These are phyloP conservation scores for Cavia aperea DNA, from an alignment of 2,113 vertebrate species.

Conservation along the genomic window DNA sequence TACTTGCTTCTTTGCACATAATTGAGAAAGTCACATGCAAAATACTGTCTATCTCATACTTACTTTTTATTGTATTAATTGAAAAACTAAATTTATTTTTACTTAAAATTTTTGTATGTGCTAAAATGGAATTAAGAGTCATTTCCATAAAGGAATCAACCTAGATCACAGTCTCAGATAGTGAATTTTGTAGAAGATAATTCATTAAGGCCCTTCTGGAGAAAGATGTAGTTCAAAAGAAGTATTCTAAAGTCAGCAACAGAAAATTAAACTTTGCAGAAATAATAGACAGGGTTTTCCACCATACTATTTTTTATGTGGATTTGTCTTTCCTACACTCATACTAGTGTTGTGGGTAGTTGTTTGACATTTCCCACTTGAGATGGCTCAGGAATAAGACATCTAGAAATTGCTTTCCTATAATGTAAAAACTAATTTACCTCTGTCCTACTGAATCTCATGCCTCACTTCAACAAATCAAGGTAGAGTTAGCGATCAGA, in stretches of 20 bases:
- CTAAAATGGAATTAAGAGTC: neutral
- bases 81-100: neutral
- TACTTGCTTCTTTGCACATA: neutral
- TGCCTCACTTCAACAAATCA: slow-evolving; percentile 48
- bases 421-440: slow-evolving; percentile 43
- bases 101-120: neutral
- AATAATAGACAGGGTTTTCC: neutral
- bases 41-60: neutral
- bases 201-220: neutral
- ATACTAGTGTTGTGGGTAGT: neutral
- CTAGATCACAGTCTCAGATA: neutral
- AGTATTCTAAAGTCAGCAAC: neutral
- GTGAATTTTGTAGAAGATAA: neutral
- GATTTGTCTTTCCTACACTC: neutral
- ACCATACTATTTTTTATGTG: neutral
- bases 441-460: slow-evolving; percentile 45
- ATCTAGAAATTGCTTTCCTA: slow-evolving; percentile 46
- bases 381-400: neutral
- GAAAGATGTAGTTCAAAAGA: neutral
- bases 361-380: slow-evolving; percentile 11
- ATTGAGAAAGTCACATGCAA: neutral
- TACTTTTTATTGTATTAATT: neutral
- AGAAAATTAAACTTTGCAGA: slow-evolving; percentile 17
- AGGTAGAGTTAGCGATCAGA: slow-evolving; percentile 55
- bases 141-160: neutral